Evolutionary conservation across 2,113 vertebrate genomes (phyloP).

Genomic region (Pelobates fuscus): DNA sequence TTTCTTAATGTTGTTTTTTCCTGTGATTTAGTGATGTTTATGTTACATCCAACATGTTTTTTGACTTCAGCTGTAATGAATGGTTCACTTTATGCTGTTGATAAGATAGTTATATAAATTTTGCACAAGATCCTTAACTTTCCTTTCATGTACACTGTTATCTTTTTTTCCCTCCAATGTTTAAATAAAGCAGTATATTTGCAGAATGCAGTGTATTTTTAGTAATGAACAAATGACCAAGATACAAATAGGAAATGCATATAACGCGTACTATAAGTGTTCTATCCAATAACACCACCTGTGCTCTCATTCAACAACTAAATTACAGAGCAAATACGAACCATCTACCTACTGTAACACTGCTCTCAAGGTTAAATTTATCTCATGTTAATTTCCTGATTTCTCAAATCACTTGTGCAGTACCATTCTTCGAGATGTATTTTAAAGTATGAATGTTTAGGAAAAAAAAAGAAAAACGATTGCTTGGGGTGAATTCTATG

Average conservation of each 20-base stretch:
- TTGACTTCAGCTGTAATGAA: too few species aligned
- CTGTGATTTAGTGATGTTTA: too few species aligned
- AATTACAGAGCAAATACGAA: constrained; percentile 18
- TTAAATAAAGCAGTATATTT: too few species aligned
- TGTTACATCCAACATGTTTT: too few species aligned
- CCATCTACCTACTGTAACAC: constrained; percentile 23
- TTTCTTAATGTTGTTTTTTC: too few species aligned
- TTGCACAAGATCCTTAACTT: too few species aligned
- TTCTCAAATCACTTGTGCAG: constrained; percentile 22
- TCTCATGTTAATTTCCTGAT: constrained; percentile 46
- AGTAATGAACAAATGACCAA: constrained; percentile 25
- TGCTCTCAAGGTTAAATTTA: constrained; percentile 4
- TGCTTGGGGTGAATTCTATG: constrained; percentile 13
- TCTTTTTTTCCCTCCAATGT: too few species aligned
- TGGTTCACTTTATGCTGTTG: too few species aligned
- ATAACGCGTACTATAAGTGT: constrained; percentile 22
- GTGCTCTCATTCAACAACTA: constrained; percentile 23
- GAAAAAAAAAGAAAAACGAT: constrained; percentile 1
- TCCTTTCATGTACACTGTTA: too few species aligned
- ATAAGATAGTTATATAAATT: too few species aligned
- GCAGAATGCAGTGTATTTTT: constrained; percentile 26
- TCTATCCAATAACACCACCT: constrained; percentile 35
- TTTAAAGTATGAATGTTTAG: constrained; percentile 22
- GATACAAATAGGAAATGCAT: constrained; percentile 16
- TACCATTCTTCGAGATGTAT: constrained; percentile 13